Conservation (phyloP, 1,140 invertebrate species). For the Dreissena polymorpha region DNA sequence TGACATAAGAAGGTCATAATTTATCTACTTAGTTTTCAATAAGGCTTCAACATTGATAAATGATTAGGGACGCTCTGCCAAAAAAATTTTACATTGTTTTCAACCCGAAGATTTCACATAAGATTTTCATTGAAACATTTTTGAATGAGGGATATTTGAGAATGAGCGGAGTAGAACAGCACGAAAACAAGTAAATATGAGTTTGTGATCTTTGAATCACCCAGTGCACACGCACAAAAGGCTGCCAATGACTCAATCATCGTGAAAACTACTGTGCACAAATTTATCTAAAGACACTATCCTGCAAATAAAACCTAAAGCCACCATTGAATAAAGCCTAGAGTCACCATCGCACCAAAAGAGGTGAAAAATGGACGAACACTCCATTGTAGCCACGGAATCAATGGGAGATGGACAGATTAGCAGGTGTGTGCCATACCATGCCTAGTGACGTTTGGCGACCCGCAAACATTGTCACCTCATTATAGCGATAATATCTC, state of each 20-base stretch:
- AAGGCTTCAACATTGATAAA: not conserved
- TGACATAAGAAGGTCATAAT: not conserved
- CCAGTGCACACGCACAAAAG: slow-evolving; percentile 23
- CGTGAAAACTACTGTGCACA: too few species aligned
- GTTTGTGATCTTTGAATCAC: slow-evolving; percentile 21
- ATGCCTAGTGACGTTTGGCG: not conserved
- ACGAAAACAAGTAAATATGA: not conserved
- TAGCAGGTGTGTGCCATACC: slow-evolving; percentile 38
- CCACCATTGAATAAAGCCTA: too few species aligned
- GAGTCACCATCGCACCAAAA: too few species aligned
- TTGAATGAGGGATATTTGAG: too few species aligned
- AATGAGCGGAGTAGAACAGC: too few species aligned
- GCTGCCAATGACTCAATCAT: too few species aligned
- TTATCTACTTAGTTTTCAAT: slow-evolving; percentile 9
- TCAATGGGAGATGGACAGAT: slow-evolving; percentile 10
- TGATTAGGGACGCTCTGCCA: not conserved
- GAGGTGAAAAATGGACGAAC: too few species aligned
- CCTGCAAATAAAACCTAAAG: too few species aligned
- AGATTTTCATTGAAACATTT: too few species aligned
- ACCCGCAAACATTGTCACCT: slow-evolving; percentile 24
- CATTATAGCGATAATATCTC: slow-evolving; percentile 43
- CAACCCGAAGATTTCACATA: too few species aligned
- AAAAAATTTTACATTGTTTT: too few species aligned
- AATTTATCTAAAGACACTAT: too few species aligned
- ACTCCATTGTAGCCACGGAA: slow-evolving; percentile 12